A percentile compares a stretch with the other conserved stretches of the same genome.
Evolutionary conservation across 2,888 invertebrate genomes (phyloP).

Genomic region (Phania funesta): DNA sequence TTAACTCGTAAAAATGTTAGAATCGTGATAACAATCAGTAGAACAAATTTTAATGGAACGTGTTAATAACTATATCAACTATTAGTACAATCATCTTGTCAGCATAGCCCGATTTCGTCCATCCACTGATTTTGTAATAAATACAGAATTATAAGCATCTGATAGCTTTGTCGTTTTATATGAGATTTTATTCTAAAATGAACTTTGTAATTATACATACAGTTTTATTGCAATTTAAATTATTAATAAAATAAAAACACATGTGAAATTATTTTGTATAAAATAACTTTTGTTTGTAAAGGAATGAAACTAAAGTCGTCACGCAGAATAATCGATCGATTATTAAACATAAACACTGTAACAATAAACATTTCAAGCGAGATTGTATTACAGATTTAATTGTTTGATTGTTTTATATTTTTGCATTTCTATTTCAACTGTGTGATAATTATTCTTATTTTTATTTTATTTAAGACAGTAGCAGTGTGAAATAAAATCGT

Average conservation of each 20-base stretch:
- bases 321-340: constrained; percentile 11
- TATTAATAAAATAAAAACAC: neutral
- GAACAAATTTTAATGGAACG: too few relatives aligned
- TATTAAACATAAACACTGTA: constrained; percentile 7
- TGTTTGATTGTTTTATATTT: neutral
- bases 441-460: neutral
- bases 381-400: constrained; percentile 5
- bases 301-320: neutral
- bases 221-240: neutral
- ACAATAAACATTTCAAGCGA: neutral
- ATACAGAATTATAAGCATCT: too few relatives aligned
- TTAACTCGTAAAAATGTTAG: too few relatives aligned
- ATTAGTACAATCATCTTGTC: too few relatives aligned
- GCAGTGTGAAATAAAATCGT: neutral
- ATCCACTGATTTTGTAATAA: too few relatives aligned
- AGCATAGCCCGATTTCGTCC: too few relatives aligned
- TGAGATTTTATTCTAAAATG: too few relatives aligned
- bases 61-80: too few relatives aligned
- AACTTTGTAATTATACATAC: too few relatives aligned
- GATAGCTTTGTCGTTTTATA: too few relatives aligned
- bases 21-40: too few relatives aligned
- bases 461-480: neutral
- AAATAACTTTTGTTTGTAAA: neutral
- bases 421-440: neutral
- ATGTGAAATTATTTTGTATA: too few relatives aligned